A percentile compares a stretch with the other conserved stretches of the same genome.
Evolutionary conservation across 1,140 invertebrate genomes (phyloP).

Genomic region (Liolophura sinensis): DNA sequence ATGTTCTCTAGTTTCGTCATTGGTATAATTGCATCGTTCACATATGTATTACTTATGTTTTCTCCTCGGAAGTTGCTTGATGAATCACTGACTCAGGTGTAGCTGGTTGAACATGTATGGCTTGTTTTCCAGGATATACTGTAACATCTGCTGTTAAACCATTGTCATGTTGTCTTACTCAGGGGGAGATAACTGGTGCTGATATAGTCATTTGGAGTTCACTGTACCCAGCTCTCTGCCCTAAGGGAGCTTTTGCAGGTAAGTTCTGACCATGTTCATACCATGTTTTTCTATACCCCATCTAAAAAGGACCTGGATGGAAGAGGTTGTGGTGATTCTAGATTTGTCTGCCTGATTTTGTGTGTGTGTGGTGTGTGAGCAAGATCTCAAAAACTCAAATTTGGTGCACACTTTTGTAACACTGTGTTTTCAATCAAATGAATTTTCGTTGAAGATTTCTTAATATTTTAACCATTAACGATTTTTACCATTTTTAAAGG

Average conservation of each 20-base stretch:
- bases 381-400: no score
- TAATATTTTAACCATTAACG: no score
- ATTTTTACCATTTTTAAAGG: no score
- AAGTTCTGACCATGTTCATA: constrained; percentile 1
- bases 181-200: constrained; percentile 63
- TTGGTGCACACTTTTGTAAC: no score
- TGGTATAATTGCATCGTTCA: background rate
- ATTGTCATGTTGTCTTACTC: constrained; percentile 32
- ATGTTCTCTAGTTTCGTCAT: constrained; percentile 10
- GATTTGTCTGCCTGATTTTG: no score
- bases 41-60: no score
- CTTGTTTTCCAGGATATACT: background rate
- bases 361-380: no score
- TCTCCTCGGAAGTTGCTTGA: background rate
- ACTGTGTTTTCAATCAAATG: no score
- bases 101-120: background rate
- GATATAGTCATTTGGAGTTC: constrained; percentile 71
- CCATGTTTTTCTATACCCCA: no score
- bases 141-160: background rate
- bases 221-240: constrained; percentile 65
- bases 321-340: no score
- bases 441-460: no score
- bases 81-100: background rate
- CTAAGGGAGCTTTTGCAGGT: constrained; percentile 31
- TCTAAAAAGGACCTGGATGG: no score